Evolutionary conservation across 1,140 invertebrate species (phyloP).

Genomic region (Caligus rogercresseyi): DNA sequence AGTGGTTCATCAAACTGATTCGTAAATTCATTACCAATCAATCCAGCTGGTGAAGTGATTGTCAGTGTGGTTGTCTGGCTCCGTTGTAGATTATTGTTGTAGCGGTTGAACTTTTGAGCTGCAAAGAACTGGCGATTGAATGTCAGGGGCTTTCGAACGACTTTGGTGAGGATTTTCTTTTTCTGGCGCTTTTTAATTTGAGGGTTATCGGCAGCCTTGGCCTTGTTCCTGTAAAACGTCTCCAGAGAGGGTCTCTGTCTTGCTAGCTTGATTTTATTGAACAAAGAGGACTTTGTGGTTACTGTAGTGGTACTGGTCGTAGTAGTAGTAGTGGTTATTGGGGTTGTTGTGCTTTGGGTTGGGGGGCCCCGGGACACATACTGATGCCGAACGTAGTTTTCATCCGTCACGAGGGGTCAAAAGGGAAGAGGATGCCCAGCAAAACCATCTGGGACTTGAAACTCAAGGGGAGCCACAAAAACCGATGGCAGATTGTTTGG

Average conservation of each 20-base stretch:
- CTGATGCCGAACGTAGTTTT: not conserved
- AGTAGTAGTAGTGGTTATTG: not conserved
- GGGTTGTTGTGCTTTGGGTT: not conserved
- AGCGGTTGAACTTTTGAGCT: not conserved
- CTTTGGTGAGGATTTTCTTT: conserved; percentile 15
- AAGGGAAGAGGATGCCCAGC: conserved; percentile 11
- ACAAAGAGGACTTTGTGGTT: not conserved
- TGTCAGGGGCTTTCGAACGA: conserved; percentile 2
- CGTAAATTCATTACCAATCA: not conserved
- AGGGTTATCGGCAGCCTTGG: not conserved
- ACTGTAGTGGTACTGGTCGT: not conserved
- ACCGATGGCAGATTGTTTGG: not conserved
- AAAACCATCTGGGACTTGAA: conserved; percentile 10
- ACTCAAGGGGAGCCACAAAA: conserved; percentile 17
- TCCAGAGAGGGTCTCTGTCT: not conserved
- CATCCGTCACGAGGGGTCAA: not conserved
- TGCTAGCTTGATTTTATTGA: conserved; percentile 10
- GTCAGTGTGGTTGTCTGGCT: not conserved
- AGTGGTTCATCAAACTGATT: not conserved
- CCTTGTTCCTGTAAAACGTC: conserved; percentile 4
- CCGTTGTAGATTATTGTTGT: not conserved
- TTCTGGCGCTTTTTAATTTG: not conserved
- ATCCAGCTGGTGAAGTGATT: not conserved
- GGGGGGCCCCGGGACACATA: not conserved
- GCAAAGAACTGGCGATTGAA: not conserved